Conservation (phyloP, 2,888 invertebrate genomes). For the Euzetes globulus region DNA sequence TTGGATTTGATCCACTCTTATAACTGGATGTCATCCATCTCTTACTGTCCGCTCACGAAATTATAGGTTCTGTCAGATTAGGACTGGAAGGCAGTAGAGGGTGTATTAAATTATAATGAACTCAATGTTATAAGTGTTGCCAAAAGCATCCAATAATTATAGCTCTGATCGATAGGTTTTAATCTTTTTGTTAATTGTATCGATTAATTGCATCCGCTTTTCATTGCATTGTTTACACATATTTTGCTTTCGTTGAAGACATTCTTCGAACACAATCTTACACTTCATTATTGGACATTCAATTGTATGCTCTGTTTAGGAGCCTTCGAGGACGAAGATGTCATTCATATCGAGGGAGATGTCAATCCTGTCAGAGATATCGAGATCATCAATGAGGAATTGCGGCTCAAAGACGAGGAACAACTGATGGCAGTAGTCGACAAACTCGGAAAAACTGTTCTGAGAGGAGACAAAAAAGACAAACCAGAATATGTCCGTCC, state of each 20-base stretch:
- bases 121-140: background rate
- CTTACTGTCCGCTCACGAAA: slow-evolving; percentile 7
- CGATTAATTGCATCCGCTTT: background rate
- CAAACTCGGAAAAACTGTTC: slow-evolving; percentile 68
- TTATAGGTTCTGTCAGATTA: slow-evolving; percentile 29
- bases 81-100: slow-evolving; percentile 24
- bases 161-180: background rate
- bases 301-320: slow-evolving; percentile 56
- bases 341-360: slow-evolving; percentile 96
- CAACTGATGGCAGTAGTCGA: slow-evolving; percentile 72
- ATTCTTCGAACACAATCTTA: too few relatives aligned
- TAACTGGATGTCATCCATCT: slow-evolving; percentile 29
- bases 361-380: slow-evolving; percentile 94
- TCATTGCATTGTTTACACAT: background rate
- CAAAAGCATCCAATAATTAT: background rate
- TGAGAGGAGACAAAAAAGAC: slow-evolving; percentile 84
- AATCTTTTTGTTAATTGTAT: background rate
- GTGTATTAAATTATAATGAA: slow-evolving; percentile 18
- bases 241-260: too few relatives aligned
- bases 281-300: too few relatives aligned
- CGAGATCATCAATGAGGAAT: slow-evolving; percentile 90
- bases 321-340: slow-evolving; percentile 94
- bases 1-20: background rate
- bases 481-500: slow-evolving; percentile 86
- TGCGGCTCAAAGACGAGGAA: slow-evolving; percentile 89